Evolutionary conservation across 1,140 invertebrate genomes (phyloP).

Genomic region (Meloidogyne exigua): DNA sequence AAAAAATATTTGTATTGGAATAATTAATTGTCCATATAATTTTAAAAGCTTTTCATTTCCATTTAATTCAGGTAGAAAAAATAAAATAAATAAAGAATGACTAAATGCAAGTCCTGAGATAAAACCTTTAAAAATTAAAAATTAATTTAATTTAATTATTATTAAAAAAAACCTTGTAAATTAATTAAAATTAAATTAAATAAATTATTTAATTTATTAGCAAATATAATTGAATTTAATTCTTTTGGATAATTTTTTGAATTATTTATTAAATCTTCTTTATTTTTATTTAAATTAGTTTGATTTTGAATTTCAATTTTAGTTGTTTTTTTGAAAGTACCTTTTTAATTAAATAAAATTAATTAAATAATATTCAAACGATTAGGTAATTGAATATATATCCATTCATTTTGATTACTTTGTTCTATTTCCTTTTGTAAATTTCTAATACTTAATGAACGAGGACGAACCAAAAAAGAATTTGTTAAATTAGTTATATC

Average conservation of each 20-base stretch:
- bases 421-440: not conserved
- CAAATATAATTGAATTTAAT: not conserved
- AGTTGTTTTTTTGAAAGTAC: conserved; percentile 2
- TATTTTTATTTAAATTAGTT: not conserved
- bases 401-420: not conserved
- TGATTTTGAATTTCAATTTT: not conserved
- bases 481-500: not conserved
- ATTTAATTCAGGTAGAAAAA: not conserved
- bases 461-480: not conserved
- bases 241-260: not conserved
- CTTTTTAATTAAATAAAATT: not conserved
- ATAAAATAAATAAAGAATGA: conserved; percentile 15
- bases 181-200: not conserved
- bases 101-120: conserved; percentile 20
- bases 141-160: not conserved
- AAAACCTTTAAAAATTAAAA: conserved; percentile 18
- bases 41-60: not conserved
- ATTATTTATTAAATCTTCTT: not conserved
- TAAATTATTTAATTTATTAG: not conserved
- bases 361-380: not conserved
- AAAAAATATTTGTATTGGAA: conserved; percentile 19
- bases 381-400: conserved; percentile 5
- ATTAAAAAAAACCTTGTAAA: not conserved
- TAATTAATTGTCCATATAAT: not conserved
- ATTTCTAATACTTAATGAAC: conserved; percentile 1